phyloP scores from a whole-genome alignment of 1,140 invertebrate species.

The Leptonema lineaticorne region DNA sequence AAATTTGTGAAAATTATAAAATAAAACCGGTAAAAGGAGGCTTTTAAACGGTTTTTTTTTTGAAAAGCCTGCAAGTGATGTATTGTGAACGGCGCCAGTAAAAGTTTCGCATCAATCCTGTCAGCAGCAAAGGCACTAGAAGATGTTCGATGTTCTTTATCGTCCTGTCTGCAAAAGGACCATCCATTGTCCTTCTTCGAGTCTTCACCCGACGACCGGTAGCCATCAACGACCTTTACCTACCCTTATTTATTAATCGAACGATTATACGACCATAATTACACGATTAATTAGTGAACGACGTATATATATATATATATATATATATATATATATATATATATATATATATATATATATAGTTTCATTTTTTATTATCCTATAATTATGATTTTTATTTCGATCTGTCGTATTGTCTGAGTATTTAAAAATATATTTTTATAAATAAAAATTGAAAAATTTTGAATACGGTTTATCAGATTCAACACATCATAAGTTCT shows the following conservation, averaged over 20 bases:
- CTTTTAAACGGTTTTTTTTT: too few relatives aligned
- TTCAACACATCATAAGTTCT: too few relatives aligned
- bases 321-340: background rate
- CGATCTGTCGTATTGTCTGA: too few relatives aligned
- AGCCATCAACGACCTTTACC: conserved; percentile 12
- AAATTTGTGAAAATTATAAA: too few relatives aligned
- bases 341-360: background rate
- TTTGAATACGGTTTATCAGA: too few relatives aligned
- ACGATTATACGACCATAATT: conserved; percentile 12
- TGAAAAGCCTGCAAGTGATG: background rate
- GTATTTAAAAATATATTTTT: too few relatives aligned
- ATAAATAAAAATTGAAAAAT: too few relatives aligned
- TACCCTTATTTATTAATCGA: conserved; percentile 25
- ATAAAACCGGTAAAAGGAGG: too few relatives aligned
- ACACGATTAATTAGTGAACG: background rate
- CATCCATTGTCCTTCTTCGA: conserved; percentile 26
- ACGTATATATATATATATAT: background rate
- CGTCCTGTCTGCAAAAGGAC: conserved; percentile 19
- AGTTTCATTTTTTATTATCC: too few relatives aligned
- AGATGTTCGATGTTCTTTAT: conserved; percentile 17
- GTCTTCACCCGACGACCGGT: background rate
- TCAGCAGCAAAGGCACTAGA: background rate
- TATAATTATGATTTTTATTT: too few relatives aligned
- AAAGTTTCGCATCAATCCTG: conserved; percentile 15
- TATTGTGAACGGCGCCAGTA: conserved; percentile 9